Percentiles rank a stretch among this genome's conserved stretches.
These are phyloP conservation scores for Ectemnius cavifrons DNA, from an alignment of 2,888 invertebrate species.

Conservation along the genomic window DNA sequence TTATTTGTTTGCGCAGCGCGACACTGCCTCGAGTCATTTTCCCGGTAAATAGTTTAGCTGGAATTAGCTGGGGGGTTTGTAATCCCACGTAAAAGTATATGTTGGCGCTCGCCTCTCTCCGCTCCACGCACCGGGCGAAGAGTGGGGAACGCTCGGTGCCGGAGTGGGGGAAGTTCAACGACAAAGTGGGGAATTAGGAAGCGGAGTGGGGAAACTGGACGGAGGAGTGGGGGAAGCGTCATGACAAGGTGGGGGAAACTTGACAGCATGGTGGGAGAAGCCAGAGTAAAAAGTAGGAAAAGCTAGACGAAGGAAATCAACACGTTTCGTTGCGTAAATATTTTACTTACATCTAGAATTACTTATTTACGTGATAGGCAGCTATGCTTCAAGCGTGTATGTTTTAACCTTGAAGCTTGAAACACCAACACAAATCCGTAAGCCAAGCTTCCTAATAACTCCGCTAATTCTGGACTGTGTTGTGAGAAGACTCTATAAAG, in stretches of 20 bases:
- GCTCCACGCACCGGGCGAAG: constrained; percentile 44
- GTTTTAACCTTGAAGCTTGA: constrained; percentile 50
- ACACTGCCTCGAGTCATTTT: constrained; percentile 34
- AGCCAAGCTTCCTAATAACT: too few species aligned
- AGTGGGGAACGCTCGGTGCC: constrained; percentile 40
- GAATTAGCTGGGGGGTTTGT: constrained; percentile 63
- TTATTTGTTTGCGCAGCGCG: constrained; percentile 46
- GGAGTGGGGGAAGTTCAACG: constrained; percentile 4
- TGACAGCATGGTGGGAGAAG: constrained; percentile 1
- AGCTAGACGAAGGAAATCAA: too few species aligned
- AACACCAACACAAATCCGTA: constrained; percentile 54
- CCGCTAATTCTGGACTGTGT: too few species aligned
- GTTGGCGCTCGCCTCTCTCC: constrained; percentile 49
- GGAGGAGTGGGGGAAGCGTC: constrained; percentile 3
- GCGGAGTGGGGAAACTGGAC: constrained; percentile 7
- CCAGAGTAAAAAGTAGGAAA: too few species aligned
- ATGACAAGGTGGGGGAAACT: constrained; percentile 18
- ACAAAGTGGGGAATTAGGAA: constrained; percentile 19
- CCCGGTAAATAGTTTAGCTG: constrained; percentile 60
- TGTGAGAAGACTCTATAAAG: too few species aligned
- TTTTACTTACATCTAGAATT: constrained; percentile 57
- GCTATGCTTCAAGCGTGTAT: constrained; percentile 26
- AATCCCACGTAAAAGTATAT: constrained; percentile 64
- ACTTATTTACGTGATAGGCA: too few species aligned
- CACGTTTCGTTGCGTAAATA: constrained; percentile 54